A percentile compares a stretch with the other conserved stretches of the same genome.
Conservation (phyloP, 2,797 vertebrate genomes). For the Alosa sapidissima region DNA sequence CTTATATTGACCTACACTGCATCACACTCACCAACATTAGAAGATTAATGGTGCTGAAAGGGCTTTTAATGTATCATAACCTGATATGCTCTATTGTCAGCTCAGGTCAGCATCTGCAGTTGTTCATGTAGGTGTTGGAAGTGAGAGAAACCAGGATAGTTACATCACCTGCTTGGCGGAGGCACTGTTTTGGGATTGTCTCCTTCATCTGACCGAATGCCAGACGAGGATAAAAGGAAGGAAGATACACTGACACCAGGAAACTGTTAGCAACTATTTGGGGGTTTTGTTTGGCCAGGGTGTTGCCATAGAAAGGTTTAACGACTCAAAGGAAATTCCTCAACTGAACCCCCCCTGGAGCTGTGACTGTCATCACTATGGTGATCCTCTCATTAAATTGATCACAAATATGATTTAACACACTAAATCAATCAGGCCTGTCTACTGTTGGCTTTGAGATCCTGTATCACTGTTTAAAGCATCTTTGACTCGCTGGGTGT, state of each 20-base stretch:
- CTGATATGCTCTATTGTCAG: neutral
- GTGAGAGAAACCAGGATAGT: neutral
- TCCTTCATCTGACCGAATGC: constrained; percentile 8
- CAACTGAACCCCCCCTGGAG: neutral
- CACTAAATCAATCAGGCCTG: neutral
- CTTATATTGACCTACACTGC: neutral
- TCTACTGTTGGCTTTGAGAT: neutral
- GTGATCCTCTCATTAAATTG: neutral
- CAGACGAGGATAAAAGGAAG: neutral
- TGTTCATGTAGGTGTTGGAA: neutral
- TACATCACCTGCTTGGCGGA: neutral
- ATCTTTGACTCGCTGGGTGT: neutral
- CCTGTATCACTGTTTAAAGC: neutral
- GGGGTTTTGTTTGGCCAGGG: neutral
- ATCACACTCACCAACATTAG: neutral
- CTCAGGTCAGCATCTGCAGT: neutral
- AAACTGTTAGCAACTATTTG: neutral
- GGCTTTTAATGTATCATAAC: neutral
- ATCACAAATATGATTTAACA: neutral
- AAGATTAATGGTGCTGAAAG: neutral
- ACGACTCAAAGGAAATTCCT: neutral
- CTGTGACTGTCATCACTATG: neutral
- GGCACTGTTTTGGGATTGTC: neutral
- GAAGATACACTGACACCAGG: neutral
- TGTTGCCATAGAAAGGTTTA: neutral